These are phyloP conservation scores for Scomber japonicus DNA, from an alignment of 2,113 vertebrate genomes.

Conservation along the genomic window DNA sequence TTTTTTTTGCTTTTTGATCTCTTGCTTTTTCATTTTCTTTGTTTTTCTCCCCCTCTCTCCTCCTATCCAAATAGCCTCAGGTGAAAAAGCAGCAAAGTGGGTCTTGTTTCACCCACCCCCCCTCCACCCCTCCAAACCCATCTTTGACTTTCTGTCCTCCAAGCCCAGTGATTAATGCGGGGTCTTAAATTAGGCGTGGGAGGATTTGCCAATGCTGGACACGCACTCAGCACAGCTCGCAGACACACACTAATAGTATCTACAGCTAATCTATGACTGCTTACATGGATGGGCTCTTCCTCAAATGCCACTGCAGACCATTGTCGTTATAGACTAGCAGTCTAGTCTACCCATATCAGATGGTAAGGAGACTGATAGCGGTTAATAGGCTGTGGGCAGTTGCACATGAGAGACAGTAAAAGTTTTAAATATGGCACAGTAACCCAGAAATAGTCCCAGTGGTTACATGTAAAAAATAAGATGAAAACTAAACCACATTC, in stretches of 20 bases:
- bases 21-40: slow-evolving; percentile 53
- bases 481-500: slow-evolving; percentile 28
- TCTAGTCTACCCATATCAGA: slow-evolving; percentile 76
- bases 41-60: slow-evolving; percentile 35
- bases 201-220: slow-evolving; percentile 79
- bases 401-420: slow-evolving; percentile 28
- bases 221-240: slow-evolving; percentile 69
- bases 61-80: slow-evolving; percentile 87
- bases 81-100: slow-evolving; percentile 81
- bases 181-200: slow-evolving; percentile 84
- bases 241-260: slow-evolving; percentile 80
- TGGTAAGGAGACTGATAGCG: slow-evolving; percentile 74
- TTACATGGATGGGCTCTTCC: slow-evolving; percentile 83
- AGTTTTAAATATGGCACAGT: slow-evolving; percentile 57
- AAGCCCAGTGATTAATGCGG: slow-evolving; percentile 83
- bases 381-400: slow-evolving; percentile 70
- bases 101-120: slow-evolving; percentile 56
- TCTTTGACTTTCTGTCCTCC: slow-evolving; percentile 86
- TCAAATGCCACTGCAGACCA: slow-evolving; percentile 76
- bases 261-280: slow-evolving; percentile 81
- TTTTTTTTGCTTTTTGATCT: slow-evolving; percentile 57
- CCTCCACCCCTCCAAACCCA: slow-evolving; percentile 42
- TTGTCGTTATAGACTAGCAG: slow-evolving; percentile 77
- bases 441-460: slow-evolving; percentile 42
- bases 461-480: slow-evolving; percentile 30